Evolutionary conservation across 2,113 vertebrate species (phyloP).

Genomic region (Sminthopsis crassicaudata): DNA sequence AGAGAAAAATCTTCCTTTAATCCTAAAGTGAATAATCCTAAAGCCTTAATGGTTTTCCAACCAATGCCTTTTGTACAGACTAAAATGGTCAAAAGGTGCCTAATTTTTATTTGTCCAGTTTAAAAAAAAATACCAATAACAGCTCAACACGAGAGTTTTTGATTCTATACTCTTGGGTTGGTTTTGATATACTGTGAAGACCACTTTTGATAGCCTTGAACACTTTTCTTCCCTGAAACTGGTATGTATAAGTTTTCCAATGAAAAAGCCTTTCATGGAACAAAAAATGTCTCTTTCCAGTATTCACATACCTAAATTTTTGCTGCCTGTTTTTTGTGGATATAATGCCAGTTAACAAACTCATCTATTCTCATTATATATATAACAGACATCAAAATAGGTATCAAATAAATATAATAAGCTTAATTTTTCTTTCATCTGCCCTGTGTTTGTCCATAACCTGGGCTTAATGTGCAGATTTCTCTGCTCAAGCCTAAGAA

Average conservation of each 20-base stretch:
- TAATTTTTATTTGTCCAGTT: neutral
- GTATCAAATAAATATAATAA: constrained; percentile 36
- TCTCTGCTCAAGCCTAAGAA: neutral
- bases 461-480: neutral
- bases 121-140: neutral
- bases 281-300: neutral
- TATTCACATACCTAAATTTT: neutral
- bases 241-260: neutral
- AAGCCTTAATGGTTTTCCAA: neutral
- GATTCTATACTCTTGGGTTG: neutral
- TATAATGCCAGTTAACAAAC: constrained; percentile 1
- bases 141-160: neutral
- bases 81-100: neutral
- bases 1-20: neutral
- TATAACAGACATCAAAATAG: constrained; percentile 21
- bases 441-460: neutral
- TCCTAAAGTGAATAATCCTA: neutral
- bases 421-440: constrained; percentile 20
- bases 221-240: neutral
- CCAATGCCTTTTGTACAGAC: neutral
- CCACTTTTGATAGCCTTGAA: neutral
- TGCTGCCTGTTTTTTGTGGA: neutral
- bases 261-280: neutral
- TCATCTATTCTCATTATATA: neutral
- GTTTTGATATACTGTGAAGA: neutral